A percentile compares a stretch with the other conserved stretches of the same genome.
These are phyloP conservation scores for Cosmia pyralina DNA, from an alignment of 2,888 invertebrate genomes.

Conservation along the genomic window DNA sequence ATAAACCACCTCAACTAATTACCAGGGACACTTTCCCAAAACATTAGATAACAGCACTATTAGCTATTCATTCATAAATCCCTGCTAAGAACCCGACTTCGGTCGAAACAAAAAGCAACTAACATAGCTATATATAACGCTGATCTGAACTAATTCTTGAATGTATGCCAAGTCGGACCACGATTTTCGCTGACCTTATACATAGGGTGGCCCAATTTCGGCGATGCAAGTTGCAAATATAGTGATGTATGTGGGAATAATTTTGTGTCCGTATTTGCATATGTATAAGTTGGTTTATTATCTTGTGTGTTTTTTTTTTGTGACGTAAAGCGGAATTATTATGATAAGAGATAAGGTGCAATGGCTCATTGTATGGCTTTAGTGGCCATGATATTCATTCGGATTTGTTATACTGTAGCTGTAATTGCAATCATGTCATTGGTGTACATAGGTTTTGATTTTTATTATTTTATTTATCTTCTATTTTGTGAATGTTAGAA, in stretches of 20 bases:
- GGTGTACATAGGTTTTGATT: too few relatives aligned
- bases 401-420: too few relatives aligned
- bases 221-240: conserved; percentile 64
- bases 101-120: conserved; percentile 60
- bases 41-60: conserved; percentile 39
- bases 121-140: conserved; percentile 58
- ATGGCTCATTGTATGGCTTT: background rate
- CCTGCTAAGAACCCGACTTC: conserved; percentile 51
- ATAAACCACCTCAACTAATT: conserved; percentile 31
- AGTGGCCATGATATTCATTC: too few relatives aligned
- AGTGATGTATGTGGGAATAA: conserved; percentile 44
- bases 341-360: background rate
- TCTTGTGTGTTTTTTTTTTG: conserved; percentile 1
- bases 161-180: conserved; percentile 72
- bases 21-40: conserved; percentile 26
- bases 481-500: too few relatives aligned
- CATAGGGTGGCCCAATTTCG: conserved; percentile 66
- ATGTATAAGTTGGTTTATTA: background rate
- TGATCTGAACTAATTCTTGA: conserved; percentile 75
- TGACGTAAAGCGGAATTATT: background rate
- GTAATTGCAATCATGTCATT: too few relatives aligned
- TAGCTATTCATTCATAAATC: conserved; percentile 57
- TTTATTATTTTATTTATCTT: too few relatives aligned
- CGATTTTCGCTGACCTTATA: conserved; percentile 72
- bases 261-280: conserved; percentile 36